Conservation (phyloP, 2,113 vertebrate species). For the Mohoua ochrocephala region DNA sequence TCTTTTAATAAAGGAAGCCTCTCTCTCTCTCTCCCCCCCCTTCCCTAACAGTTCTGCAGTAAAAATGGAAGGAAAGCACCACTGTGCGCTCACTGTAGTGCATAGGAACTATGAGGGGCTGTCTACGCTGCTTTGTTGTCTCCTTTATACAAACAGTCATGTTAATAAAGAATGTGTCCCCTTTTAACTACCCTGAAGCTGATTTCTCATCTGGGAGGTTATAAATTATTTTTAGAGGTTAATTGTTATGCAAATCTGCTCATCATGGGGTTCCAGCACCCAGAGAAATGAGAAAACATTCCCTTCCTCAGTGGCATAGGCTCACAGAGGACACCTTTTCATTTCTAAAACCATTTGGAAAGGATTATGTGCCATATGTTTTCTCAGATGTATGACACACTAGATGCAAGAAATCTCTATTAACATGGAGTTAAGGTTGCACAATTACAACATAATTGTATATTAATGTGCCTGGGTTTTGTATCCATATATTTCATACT, state of each 20-base stretch:
- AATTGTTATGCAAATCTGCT: constrained; percentile 47
- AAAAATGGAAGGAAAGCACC: not conserved
- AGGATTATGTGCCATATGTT: constrained; percentile 34
- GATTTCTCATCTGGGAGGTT: constrained; percentile 38
- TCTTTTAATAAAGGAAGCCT: not conserved
- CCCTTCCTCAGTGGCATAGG: not conserved
- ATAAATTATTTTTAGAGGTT: constrained; percentile 59
- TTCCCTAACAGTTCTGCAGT: not conserved
- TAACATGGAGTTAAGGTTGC: not conserved
- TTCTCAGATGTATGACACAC: not conserved
- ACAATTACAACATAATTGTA: not conserved
- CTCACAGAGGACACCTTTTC: constrained; percentile 24
- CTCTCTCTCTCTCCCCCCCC: too few species aligned
- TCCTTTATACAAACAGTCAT: not conserved
- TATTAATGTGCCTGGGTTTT: not conserved
- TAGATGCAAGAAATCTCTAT: not conserved
- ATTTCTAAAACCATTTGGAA: constrained; percentile 31
- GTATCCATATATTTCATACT: not conserved
- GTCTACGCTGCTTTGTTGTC: not conserved
- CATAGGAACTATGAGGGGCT: not conserved
- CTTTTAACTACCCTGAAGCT: constrained; percentile 36
- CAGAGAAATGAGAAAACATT: constrained; percentile 30
- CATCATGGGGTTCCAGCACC: constrained; percentile 27
- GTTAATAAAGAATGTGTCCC: constrained; percentile 12
- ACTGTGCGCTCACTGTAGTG: not conserved